These are phyloP conservation scores for Scatophagus argus DNA, from an alignment of 2,113 vertebrate species.

Conservation along the genomic window DNA sequence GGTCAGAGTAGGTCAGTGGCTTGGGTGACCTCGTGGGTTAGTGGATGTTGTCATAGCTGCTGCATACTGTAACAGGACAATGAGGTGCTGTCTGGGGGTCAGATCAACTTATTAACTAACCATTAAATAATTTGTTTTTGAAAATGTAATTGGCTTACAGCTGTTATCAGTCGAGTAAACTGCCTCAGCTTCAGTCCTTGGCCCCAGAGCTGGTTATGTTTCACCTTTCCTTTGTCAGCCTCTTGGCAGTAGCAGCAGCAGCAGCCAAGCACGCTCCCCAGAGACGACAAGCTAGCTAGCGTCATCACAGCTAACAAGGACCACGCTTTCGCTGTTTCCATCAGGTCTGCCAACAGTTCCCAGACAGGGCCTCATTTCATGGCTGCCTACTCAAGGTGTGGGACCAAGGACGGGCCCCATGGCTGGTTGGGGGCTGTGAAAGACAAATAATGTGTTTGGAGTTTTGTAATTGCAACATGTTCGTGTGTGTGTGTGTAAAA, in stretches of 20 bases:
- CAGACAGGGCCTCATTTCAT: constrained; percentile 76
- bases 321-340: constrained; percentile 78
- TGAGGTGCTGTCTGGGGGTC: constrained; percentile 24
- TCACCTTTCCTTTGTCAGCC: constrained; percentile 48
- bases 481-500: constrained; percentile 19
- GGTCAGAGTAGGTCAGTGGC: constrained; percentile 63
- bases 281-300: constrained; percentile 47
- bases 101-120: constrained; percentile 28
- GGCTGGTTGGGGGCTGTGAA: constrained; percentile 34
- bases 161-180: constrained; percentile 15
- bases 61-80: constrained; percentile 61
- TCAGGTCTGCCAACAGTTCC: constrained; percentile 68
- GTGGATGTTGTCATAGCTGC: constrained; percentile 41
- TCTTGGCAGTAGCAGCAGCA: constrained; percentile 62
- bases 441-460: constrained; percentile 63
- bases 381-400: constrained; percentile 73
- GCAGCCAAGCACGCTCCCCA: constrained; percentile 50
- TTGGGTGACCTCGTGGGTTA: constrained; percentile 36
- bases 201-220: constrained; percentile 53
- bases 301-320: constrained; percentile 76
- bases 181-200: constrained; percentile 39
- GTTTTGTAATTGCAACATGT: constrained; percentile 35
- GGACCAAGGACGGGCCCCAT: constrained; percentile 59
- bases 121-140: constrained; percentile 45
- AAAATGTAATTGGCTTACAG: constrained; percentile 39